These are phyloP conservation scores for Paramormyrops kingsleyae DNA, from an alignment of 2,113 vertebrate species.

Conservation along the genomic window DNA sequence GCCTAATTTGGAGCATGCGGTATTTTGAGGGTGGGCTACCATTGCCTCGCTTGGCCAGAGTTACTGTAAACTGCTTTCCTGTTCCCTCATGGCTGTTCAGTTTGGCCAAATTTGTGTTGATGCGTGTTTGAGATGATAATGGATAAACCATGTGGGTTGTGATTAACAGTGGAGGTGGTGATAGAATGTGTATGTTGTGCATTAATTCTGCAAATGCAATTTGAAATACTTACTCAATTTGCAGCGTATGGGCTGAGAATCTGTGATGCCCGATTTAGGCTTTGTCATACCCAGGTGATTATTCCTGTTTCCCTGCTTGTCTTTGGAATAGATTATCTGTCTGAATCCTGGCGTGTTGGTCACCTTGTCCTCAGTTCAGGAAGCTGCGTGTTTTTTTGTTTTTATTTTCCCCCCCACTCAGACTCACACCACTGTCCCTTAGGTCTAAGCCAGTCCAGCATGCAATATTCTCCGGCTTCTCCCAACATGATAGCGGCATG, in stretches of 20 bases:
- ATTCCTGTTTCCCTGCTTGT: neutral
- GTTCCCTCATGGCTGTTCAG: neutral
- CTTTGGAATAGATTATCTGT: neutral
- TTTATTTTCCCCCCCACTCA: neutral
- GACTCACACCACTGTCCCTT: neutral
- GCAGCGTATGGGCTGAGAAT: neutral
- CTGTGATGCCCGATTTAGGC: neutral
- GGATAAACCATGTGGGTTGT: neutral
- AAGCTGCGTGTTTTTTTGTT: too few species aligned
- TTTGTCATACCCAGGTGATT: neutral
- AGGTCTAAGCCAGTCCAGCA: neutral
- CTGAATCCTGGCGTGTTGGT: neutral
- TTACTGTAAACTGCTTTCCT: neutral
- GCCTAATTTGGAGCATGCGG: constrained; percentile 3
- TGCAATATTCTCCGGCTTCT: neutral
- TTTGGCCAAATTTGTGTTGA: neutral
- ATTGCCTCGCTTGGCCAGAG: neutral
- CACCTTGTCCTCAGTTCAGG: neutral
- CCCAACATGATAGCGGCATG: neutral
- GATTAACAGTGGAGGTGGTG: neutral
- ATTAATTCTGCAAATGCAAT: neutral
- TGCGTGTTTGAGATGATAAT: constrained; percentile 7
- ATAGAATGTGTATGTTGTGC: neutral
- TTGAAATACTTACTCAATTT: neutral
- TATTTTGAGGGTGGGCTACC: neutral